A percentile compares a stretch with the other conserved stretches of the same genome.
phyloP scores from a whole-genome alignment of 64 coral and sea anemone genomes.

The Montipora foliosa region DNA sequence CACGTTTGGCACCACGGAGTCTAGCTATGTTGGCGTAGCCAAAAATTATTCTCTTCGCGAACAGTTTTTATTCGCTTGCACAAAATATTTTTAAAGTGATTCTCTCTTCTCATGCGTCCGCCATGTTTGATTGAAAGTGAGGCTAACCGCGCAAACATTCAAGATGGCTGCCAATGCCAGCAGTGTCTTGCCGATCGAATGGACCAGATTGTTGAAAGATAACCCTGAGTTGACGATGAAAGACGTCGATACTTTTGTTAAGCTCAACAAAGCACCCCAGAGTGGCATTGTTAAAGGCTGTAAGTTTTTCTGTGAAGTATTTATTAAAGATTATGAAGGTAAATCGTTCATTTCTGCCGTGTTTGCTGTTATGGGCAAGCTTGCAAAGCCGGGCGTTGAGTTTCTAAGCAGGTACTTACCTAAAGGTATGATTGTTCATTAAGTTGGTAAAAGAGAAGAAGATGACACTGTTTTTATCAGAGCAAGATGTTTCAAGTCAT shows the following conservation, averaged over 20 bases:
- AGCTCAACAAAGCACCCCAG: conserved; percentile 49
- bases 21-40: too few species aligned
- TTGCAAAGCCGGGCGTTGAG: too few species aligned
- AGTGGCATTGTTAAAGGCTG: conserved; percentile 59
- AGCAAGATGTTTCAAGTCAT: conserved; percentile 34
- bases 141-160: neutral
- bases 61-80: too few species aligned
- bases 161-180: conserved; percentile 38
- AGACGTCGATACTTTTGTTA: conserved; percentile 64
- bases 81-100: too few species aligned
- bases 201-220: conserved; percentile 32
- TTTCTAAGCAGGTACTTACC: too few species aligned
- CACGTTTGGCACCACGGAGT: too few species aligned
- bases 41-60: too few species aligned
- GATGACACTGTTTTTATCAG: neutral
- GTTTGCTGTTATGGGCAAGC: too few species aligned
- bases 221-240: conserved; percentile 36
- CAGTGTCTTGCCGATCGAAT: conserved; percentile 13
- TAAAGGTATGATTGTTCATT: neutral
- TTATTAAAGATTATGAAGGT: conserved; percentile 55
- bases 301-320: conserved; percentile 13
- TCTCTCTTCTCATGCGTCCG: too few species aligned
- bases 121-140: neutral
- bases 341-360: too few species aligned
- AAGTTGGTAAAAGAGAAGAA: conserved; percentile 43